Conservation (phyloP, 2,797 vertebrate species). For the Okamejei kenojei region DNA sequence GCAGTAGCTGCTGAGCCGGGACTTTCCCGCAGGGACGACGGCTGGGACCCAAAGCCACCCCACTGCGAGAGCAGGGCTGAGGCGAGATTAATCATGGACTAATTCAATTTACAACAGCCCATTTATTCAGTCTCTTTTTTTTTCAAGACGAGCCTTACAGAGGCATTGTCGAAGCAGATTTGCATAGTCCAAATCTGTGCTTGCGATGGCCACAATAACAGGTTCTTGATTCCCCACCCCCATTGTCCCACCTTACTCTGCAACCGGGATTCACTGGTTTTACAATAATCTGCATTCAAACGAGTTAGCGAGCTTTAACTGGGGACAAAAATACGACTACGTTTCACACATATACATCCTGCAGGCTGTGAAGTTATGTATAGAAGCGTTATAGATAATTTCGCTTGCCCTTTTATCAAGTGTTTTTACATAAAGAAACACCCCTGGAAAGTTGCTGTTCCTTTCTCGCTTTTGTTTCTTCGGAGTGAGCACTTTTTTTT, state of each 20-base stretch:
- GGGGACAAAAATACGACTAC: not conserved
- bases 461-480: not conserved
- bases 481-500: not conserved
- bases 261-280: conserved; percentile 12
- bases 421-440: not conserved
- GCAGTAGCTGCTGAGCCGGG: conserved; percentile 42
- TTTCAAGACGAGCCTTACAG: conserved; percentile 48
- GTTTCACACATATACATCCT: conserved; percentile 21
- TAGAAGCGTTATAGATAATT: conserved; percentile 1
- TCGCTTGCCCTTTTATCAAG: not conserved
- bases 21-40: conserved; percentile 51
- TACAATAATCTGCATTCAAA: conserved; percentile 12
- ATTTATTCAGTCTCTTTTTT: conserved; percentile 53
- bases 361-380: not conserved
- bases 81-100: conserved; percentile 55
- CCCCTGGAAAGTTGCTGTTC: not conserved
- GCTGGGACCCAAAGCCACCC: conserved; percentile 54
- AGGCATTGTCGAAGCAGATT: conserved; percentile 42
- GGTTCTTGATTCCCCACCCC: conserved; percentile 27
- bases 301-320: not conserved
- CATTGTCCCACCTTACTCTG: not conserved
- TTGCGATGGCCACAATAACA: conserved; percentile 27
- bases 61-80: conserved; percentile 52
- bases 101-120: conserved; percentile 56
- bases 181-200: conserved; percentile 40